These are phyloP conservation scores for Hipparchia sbordonii DNA, from an alignment of 2,888 invertebrate genomes.

Conservation along the genomic window DNA sequence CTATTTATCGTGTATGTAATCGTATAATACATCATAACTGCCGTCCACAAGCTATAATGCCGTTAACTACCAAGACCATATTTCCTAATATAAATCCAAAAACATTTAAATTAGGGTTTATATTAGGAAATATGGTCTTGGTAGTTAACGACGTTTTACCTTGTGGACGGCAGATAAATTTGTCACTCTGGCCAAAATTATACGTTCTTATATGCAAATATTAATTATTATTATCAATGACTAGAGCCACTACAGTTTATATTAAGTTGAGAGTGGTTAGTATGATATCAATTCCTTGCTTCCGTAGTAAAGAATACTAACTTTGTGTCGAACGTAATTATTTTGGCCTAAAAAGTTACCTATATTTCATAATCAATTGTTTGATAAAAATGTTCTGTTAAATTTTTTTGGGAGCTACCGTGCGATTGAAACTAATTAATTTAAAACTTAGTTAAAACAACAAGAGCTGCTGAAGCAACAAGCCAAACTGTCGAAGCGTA, in stretches of 20 bases:
- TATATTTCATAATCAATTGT: background rate
- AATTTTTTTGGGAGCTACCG: background rate
- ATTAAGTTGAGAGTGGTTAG: no score
- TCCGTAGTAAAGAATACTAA: no score
- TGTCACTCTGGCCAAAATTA: background rate
- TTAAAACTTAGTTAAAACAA: slow-evolving; percentile 58
- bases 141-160: no score
- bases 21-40: no score
- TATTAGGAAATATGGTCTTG: no score
- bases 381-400: background rate
- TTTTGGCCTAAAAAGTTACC: background rate
- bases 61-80: no score
- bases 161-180: background rate
- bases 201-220: background rate
- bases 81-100: no score
- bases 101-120: no score
- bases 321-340: background rate
- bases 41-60: no score
- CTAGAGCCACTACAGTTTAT: background rate
- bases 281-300: no score
- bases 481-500: slow-evolving; percentile 49
- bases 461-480: slow-evolving; percentile 64
- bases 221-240: no score
- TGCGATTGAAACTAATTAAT: slow-evolving; percentile 2
- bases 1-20: no score